These are phyloP conservation scores for Dipus sagitta DNA, from an alignment of 2,797 vertebrate species.

Conservation along the genomic window DNA sequence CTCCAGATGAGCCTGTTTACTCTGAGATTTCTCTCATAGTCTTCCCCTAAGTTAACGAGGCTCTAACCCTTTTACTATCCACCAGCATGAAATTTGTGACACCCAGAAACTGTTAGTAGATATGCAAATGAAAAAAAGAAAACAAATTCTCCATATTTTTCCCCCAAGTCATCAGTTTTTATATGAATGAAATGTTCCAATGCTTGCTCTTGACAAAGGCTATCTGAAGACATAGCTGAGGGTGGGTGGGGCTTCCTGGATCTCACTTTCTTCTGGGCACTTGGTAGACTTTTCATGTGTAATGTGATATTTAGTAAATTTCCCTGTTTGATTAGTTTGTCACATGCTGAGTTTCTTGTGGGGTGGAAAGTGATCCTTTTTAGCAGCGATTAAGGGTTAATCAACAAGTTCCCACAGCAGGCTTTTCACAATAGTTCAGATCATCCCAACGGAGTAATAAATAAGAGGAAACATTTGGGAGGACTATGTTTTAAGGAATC, in stretches of 20 bases:
- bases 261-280: background rate
- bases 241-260: background rate
- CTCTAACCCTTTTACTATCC: background rate
- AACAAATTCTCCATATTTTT: background rate
- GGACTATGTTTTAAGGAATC: conserved; percentile 48
- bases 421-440: background rate
- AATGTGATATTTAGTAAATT: conserved; percentile 76
- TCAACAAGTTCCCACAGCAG: conserved; percentile 41
- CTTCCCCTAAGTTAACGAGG: background rate
- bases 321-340: conserved; percentile 79
- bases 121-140: background rate
- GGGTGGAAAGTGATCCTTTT: conserved; percentile 51
- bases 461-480: background rate
- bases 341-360: conserved; percentile 70
- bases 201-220: background rate
- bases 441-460: background rate
- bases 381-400: conserved; percentile 80
- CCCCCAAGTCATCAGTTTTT: background rate
- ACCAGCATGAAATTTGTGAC: background rate
- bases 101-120: background rate
- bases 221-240: background rate
- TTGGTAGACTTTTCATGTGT: conserved; percentile 55
- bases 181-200: conserved; percentile 63
- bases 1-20: conserved; percentile 66
- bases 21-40: conserved; percentile 16